Evolutionary conservation across 2,888 invertebrate genomes (phyloP), one percentile per base, ranked within the genome.

Genomic region (Germaria angustata): DNA sequence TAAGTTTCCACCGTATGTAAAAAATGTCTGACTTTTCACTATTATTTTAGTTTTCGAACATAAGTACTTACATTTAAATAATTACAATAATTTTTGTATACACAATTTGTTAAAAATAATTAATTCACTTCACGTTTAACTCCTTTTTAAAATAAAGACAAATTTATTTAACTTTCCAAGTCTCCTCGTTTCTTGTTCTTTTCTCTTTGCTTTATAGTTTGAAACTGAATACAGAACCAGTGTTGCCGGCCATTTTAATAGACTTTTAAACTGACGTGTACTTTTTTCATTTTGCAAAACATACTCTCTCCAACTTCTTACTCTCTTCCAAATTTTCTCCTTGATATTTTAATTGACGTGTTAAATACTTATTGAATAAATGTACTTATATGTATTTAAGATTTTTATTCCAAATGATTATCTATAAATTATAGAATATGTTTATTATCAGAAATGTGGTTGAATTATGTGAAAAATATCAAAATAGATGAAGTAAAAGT

Each of bases 141-240:
- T 8, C 17, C 17, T 68, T 49, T 71, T 63, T 41, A 24, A 51
- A 7, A 53, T 22, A 17, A 15, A 53, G 46, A 69, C 51, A 44
- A n/a, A 9, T 13, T 75, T 44, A 28, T 9, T 20, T 51, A 20
- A 24, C n/a, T 72, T 65, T 66, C 28, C 28, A 28, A 28, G n/a
- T n/a, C n/a, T n/a, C n/a, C 24, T 53, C 55, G 3, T 44, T 34
- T 1, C 20, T 13, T 46, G 66, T 84, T 86, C 81, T 86, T 86
- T 84, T 85, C 87, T 87, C 86, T 88, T 86, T 87, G 88, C 84
- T 86, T 85, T 88, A 81, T 88, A 84, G 87, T 87, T 87, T 87
- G 85, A 86, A 90, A 91, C 88, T 91, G 90, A 89, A 86, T 87
- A 36, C 68, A 84, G 84, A 86, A 87, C 86, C 87, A 87, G 84